Evolutionary conservation across 2,888 invertebrate genomes (phyloP).

Genomic region (Arrhopalites spinosus): DNA sequence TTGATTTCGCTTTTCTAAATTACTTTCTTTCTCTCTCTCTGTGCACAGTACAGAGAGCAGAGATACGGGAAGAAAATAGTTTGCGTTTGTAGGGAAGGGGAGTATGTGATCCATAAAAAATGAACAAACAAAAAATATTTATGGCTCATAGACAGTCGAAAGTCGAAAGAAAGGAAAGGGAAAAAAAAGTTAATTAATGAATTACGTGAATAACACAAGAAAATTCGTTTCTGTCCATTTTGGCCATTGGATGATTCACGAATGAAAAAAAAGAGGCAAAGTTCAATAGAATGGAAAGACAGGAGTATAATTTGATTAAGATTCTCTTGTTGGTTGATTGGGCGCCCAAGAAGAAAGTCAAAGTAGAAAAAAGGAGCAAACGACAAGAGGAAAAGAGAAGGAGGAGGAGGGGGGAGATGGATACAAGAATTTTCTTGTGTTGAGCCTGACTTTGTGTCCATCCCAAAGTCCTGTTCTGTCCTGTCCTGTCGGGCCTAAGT

Average conservation of each 20-base stretch:
- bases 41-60: neutral
- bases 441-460: no score
- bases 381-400: neutral
- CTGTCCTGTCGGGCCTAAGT: conserved; percentile 33
- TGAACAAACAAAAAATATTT: neutral
- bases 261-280: no score
- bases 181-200: neutral
- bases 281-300: neutral
- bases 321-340: conserved; percentile 21
- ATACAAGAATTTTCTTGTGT: no score
- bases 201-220: no score
- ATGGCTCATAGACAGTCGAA: neutral
- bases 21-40: neutral
- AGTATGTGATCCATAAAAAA: conserved; percentile 8
- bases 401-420: neutral
- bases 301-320: conserved; percentile 5
- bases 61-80: no score
- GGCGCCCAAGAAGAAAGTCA: conserved; percentile 14
- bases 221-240: no score
- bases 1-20: neutral
- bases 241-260: no score
- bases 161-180: conserved; percentile 6
- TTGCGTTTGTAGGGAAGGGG: no score
- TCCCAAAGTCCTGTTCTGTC: neutral
- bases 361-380: no score